These are phyloP conservation scores for Harpalus rufipes DNA, from an alignment of 2,888 invertebrate species.

Conservation along the genomic window DNA sequence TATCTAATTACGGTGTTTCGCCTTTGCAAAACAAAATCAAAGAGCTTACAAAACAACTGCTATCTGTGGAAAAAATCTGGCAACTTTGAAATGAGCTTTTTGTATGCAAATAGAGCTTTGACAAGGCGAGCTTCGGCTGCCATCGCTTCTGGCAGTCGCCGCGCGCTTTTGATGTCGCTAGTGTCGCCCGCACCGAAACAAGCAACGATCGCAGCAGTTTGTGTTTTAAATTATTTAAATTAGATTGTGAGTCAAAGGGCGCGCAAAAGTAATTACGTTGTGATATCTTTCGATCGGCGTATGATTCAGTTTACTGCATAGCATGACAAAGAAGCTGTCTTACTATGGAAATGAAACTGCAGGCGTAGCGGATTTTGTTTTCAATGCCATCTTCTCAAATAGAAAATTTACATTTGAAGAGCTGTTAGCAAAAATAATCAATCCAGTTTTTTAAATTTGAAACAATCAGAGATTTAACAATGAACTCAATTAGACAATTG, in stretches of 20 bases:
- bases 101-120: slow-evolving; percentile 66
- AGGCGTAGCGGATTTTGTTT: neutral
- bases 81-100: slow-evolving; percentile 65
- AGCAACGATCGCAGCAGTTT: slow-evolving; percentile 50
- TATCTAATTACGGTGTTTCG: neutral
- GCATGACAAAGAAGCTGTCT: slow-evolving; percentile 23
- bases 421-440: too few relatives aligned
- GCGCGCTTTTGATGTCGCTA: slow-evolving; percentile 61
- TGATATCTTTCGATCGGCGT: slow-evolving; percentile 70
- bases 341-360: slow-evolving; percentile 12
- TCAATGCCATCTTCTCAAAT: neutral
- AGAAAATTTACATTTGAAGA: neutral
- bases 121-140: slow-evolving; percentile 65
- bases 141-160: slow-evolving; percentile 57
- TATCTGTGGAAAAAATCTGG: slow-evolving; percentile 33
- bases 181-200: slow-evolving; percentile 2
- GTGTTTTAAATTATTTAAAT: slow-evolving; percentile 69
- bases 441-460: too few relatives aligned
- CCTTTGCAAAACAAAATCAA: slow-evolving; percentile 17
- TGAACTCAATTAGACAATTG: too few relatives aligned
- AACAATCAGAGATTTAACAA: too few relatives aligned
- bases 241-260: slow-evolving; percentile 70
- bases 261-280: slow-evolving; percentile 69
- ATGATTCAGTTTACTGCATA: slow-evolving; percentile 19
- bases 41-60: slow-evolving; percentile 32